These are phyloP conservation scores for Drosophila pruinosa DNA, from an alignment of 1,140 invertebrate species.

Conservation along the genomic window DNA sequence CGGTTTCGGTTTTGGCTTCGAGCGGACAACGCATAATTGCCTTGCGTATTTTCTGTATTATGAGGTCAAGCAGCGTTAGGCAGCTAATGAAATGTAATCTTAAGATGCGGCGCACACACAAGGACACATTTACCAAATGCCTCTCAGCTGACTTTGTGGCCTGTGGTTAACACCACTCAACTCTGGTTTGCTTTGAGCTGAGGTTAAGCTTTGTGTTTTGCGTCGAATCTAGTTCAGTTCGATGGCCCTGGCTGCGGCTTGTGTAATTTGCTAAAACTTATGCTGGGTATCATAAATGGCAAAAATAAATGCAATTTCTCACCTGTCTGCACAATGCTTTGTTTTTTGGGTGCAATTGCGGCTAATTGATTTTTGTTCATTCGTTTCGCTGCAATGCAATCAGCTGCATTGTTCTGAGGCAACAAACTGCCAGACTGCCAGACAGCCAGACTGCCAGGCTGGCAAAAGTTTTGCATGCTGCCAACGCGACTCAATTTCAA, in stretches of 20 bases:
- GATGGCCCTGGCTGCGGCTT: neutral
- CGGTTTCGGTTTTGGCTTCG: no score
- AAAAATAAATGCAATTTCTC: neutral
- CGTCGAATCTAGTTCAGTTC: neutral
- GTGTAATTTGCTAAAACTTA: neutral
- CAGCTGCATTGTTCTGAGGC: constrained; percentile 23
- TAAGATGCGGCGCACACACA: constrained; percentile 4
- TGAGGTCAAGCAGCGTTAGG: constrained; percentile 43
- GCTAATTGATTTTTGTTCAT: constrained; percentile 9
- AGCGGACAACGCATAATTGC: constrained; percentile 36
- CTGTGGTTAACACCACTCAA: constrained; percentile 3
- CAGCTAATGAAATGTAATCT: constrained; percentile 60
- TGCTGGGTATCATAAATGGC: neutral
- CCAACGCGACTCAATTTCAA: constrained; percentile 63
- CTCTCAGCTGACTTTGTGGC: constrained; percentile 5
- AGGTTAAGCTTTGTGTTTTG: neutral
- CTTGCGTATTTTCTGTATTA: constrained; percentile 25
- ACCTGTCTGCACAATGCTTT: constrained; percentile 1
- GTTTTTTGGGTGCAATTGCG: neutral
- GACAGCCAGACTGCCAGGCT: neutral
- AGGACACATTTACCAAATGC: constrained; percentile 7
- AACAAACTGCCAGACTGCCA: neutral
- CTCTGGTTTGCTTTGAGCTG: constrained; percentile 6
- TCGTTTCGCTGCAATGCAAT: constrained; percentile 4
- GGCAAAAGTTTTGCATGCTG: constrained; percentile 23